Evolutionary conservation across 1,140 invertebrate genomes (phyloP), one percentile per base, ranked within the genome.

Genomic region (Pogonomyrmex californicus): DNA sequence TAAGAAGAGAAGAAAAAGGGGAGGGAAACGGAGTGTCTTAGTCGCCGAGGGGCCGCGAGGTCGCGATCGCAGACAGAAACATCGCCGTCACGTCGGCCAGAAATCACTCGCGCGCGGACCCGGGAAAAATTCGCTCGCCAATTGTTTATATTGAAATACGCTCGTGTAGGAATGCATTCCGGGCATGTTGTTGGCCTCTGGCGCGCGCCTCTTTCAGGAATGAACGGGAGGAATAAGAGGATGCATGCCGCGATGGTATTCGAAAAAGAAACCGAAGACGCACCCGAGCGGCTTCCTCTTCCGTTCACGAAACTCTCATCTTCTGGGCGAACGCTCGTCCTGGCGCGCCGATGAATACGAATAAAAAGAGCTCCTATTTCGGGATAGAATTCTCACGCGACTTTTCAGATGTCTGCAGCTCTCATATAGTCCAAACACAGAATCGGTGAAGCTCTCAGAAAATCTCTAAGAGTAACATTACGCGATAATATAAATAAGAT

Each of bases 121-220:
- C 91, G 76, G 83, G 90, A 88, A 78, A 93, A 93, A 93, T 92
- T 93, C 91, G 89, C 91, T 91, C 90, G 90, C 91, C 92, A 92
- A 93, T 94, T 93, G 93, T 94, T 93, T 93, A 93, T 93, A 93
- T 92, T 91, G 93, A 92, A 93, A 93, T 91, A 93, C 89, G 87
- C 79, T 92, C 93, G 93, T 93, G 92, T 88, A 90, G 90, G 93
- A 93, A 93, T 94, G 91, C 90, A 76, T 63, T 75, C 60, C 86
- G 71, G 85, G 56, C 54, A 70, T 78, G 47, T 23, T 38, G 41
- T 30, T 7, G 58, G 23, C 23, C 23, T 23, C 33, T n/a, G 41
- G 49, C 54, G 82, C 60, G 49, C 62, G 17, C 23, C 36, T 68
- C 77, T 54, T 49, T 58, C 79, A 36, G 41, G 51, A 73, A 71